phyloP scores from a whole-genome alignment of 2,888 invertebrate genomes.

The Smittia sp. region DNA sequence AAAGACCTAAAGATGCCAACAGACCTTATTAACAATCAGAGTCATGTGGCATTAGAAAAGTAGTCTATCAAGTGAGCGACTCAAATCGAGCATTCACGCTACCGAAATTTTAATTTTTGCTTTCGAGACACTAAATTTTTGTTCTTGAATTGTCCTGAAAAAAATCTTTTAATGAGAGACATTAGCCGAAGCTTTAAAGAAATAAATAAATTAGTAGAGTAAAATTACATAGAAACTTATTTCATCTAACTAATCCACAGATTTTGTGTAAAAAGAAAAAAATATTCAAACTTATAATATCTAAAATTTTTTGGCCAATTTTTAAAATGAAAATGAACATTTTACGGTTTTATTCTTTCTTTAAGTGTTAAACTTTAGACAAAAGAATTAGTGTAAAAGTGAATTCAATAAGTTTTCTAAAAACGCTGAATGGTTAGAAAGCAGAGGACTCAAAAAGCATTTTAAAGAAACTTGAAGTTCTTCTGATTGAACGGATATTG shows the following conservation, averaged over 20 bases:
- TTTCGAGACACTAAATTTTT: slow-evolving; percentile 3
- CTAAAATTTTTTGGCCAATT: slow-evolving; percentile 31
- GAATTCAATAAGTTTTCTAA: too few relatives aligned
- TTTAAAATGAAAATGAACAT: slow-evolving; percentile 23
- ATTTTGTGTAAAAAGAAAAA: slow-evolving; percentile 27
- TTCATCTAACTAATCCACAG: background rate
- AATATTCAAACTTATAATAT: background rate
- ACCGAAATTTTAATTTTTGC: slow-evolving; percentile 36
- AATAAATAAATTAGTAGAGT: slow-evolving; percentile 16
- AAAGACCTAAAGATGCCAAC: slow-evolving; percentile 97
- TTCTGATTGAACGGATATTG: background rate
- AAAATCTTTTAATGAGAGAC: background rate
- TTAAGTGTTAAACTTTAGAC: slow-evolving; percentile 34
- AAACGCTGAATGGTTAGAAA: too few relatives aligned
- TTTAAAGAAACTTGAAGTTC: background rate
- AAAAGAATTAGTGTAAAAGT: background rate
- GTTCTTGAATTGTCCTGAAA: background rate
- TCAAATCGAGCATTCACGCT: slow-evolving; percentile 30
- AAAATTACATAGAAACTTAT: background rate
- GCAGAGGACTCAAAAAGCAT: background rate
- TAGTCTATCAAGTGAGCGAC: slow-evolving; percentile 41
- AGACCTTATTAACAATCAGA: slow-evolving; percentile 85
- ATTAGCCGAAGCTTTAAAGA: slow-evolving; percentile 40
- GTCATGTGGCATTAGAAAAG: slow-evolving; percentile 39
- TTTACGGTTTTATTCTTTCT: slow-evolving; percentile 35